phyloP scores from a whole-genome alignment of 2,113 vertebrate species.

The Microcebus jonahi region DNA sequence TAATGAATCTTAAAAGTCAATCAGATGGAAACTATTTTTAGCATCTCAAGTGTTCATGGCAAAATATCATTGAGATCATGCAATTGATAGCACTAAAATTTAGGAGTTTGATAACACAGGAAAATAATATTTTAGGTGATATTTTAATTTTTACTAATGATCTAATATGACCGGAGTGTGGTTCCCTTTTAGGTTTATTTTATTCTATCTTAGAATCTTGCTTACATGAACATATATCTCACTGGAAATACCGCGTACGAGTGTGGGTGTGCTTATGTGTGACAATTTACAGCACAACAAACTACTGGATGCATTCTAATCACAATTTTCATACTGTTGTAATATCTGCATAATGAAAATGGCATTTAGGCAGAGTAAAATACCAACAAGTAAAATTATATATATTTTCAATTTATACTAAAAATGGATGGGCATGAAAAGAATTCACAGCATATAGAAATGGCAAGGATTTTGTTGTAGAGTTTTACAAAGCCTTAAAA shows the following conservation, averaged over 20 bases:
- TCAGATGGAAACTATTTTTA: constrained; percentile 66
- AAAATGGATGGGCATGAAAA: constrained; percentile 10
- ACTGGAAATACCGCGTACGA: neutral
- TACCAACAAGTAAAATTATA: constrained; percentile 36
- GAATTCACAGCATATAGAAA: neutral
- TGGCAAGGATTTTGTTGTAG: neutral
- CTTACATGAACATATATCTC: neutral
- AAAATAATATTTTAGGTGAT: neutral
- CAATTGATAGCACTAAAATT: neutral
- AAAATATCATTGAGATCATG: constrained; percentile 30
- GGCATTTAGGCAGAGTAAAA: neutral
- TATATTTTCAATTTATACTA: constrained; percentile 28
- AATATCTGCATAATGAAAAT: constrained; percentile 42
- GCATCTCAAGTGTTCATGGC: neutral
- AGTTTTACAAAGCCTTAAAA: neutral
- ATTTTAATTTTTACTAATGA: constrained; percentile 29
- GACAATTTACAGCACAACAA: constrained; percentile 9
- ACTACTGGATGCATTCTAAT: neutral
- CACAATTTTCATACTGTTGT: neutral
- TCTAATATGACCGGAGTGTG: neutral
- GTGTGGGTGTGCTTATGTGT: neutral
- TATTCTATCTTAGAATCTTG: neutral
- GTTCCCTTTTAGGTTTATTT: neutral
- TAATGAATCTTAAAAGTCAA: constrained; percentile 67
- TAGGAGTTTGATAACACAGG: neutral